Conservation (phyloP, 2,113 vertebrate species). For the Apus apus region DNA sequence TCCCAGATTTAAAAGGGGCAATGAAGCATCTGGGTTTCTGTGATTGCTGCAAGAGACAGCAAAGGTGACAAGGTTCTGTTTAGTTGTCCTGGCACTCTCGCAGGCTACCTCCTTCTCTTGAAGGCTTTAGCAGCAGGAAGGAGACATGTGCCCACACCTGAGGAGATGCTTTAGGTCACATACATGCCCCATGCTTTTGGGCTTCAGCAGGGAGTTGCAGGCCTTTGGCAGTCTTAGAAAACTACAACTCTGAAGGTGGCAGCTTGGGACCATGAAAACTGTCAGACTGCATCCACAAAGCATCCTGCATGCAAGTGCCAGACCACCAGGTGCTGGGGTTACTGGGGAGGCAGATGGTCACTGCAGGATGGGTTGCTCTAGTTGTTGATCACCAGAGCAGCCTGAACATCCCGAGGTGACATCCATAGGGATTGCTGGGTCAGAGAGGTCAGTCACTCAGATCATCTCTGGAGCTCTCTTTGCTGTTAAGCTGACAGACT, state of each 20-base stretch:
- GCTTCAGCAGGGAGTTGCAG: background rate
- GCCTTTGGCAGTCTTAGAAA: background rate
- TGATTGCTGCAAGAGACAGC: background rate
- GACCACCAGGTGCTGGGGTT: accelerated
- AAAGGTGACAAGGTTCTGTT: background rate
- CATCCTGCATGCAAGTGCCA: background rate
- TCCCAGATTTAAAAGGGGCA: background rate
- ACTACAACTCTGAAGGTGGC: background rate
- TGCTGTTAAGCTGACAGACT: background rate
- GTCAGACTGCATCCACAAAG: background rate
- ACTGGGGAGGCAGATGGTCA: background rate
- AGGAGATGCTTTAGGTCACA: background rate
- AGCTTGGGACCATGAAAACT: background rate
- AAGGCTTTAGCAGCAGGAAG: background rate
- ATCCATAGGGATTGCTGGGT: background rate
- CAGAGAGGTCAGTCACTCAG: background rate
- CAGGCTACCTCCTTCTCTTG: background rate
- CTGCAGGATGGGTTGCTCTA: accelerated
- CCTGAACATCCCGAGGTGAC: background rate
- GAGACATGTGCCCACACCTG: accelerated
- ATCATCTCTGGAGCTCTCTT: background rate
- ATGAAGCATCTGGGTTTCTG: background rate
- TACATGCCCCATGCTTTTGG: background rate
- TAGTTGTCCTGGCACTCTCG: background rate
- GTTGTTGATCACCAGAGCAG: background rate